phyloP scores from a whole-genome alignment of 2,888 invertebrate genomes.

The Sinohyriopsis cumingii region DNA sequence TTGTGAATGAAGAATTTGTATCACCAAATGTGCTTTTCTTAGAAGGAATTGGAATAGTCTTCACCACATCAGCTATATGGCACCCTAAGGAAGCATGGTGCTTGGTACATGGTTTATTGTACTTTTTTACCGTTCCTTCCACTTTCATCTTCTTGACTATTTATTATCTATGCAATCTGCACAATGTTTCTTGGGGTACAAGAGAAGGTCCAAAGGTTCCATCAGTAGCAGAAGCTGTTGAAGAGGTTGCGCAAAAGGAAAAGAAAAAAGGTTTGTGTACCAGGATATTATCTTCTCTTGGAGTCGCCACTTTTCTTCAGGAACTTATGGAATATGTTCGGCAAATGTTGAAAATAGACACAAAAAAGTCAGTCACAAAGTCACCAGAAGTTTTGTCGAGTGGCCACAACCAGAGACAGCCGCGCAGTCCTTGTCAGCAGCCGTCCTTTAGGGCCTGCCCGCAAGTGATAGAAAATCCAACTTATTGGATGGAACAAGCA shows the following conservation, averaged over 20 bases:
- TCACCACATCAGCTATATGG: constrained; percentile 94
- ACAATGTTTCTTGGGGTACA: constrained; percentile 95
- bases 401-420: not conserved
- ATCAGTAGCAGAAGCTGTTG: constrained; percentile 15
- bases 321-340: constrained; percentile 3
- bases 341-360: constrained; percentile 1
- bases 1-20: constrained; percentile 89
- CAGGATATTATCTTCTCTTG: constrained; percentile 2
- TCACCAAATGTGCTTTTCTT: constrained; percentile 54
- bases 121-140: constrained; percentile 92
- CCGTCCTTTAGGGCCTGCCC: not conserved
- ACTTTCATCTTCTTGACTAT: constrained; percentile 94
- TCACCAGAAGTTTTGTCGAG: not conserved
- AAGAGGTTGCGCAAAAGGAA: not conserved
- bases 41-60: constrained; percentile 84
- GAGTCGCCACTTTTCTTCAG: constrained; percentile 6
- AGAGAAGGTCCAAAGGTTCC: constrained; percentile 78
- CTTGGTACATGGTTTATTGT: constrained; percentile 81
- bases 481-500: constrained; percentile 36
- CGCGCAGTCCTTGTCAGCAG: not conserved
- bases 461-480: constrained; percentile 9
- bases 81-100: constrained; percentile 86
- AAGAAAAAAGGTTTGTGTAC: constrained; percentile 2
- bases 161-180: constrained; percentile 92
- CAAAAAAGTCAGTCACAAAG: too few species aligned